A percentile compares a stretch with the other conserved stretches of the same genome.
Conservation (phyloP, 2,888 invertebrate species). For the Andrena bicolor region DNA sequence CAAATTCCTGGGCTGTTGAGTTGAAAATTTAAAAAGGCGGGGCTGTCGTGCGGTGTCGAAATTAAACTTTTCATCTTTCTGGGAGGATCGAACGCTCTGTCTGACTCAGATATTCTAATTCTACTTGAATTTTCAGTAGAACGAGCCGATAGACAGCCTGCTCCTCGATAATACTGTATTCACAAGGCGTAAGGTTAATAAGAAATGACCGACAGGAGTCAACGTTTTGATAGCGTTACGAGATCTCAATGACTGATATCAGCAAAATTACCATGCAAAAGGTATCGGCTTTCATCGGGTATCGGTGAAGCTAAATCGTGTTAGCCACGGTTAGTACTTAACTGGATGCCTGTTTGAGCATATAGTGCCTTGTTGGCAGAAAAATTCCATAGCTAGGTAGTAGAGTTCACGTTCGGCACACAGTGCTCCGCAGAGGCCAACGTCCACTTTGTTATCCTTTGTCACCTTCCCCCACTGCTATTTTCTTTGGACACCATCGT, state of each 20-base stretch:
- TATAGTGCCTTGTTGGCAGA: not conserved
- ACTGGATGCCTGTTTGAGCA: not conserved
- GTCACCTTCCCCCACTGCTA: no score
- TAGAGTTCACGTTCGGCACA: not conserved
- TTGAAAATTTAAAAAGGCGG: no score
- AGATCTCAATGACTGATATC: not conserved
- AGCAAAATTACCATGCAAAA: not conserved
- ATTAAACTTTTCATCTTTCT: not conserved
- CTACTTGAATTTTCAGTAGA: slow-evolving; percentile 13
- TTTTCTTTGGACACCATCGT: no score
- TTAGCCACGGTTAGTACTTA: slow-evolving; percentile 9
- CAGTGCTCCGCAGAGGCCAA: not conserved
- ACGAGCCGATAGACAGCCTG: not conserved
- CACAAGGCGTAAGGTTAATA: not conserved
- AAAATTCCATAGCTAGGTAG: not conserved
- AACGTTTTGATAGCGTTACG: not conserved
- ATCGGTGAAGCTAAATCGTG: slow-evolving; percentile 7
- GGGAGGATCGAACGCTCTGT: not conserved
- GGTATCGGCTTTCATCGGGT: not conserved
- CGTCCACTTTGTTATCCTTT: not conserved
- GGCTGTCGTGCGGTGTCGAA: not conserved
- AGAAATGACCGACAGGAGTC: not conserved
- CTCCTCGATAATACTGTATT: not conserved
- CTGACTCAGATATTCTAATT: slow-evolving; percentile 18
- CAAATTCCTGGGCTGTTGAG: not conserved